Percentiles rank a stretch among this genome's conserved stretches.
Evolutionary conservation across 2,888 invertebrate species (phyloP).

Genomic region (Microctonus brassicae): DNA sequence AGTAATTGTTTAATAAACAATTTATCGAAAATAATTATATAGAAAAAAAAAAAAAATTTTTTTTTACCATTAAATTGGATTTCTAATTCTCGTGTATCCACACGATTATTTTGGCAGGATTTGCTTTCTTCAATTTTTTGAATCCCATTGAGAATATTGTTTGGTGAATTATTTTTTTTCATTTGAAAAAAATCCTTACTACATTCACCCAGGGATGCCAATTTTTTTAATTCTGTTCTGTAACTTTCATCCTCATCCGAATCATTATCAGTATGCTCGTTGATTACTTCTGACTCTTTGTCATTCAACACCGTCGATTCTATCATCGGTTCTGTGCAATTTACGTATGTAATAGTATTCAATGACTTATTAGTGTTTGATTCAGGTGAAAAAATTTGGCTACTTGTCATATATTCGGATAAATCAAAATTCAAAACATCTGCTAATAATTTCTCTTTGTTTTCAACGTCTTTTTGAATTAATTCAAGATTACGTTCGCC

Average conservation of each 20-base stretch:
- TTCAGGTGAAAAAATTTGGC: constrained; percentile 46
- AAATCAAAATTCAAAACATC: constrained; percentile 77
- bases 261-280: constrained; percentile 49
- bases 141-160: constrained; percentile 40
- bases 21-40: background rate
- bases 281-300: constrained; percentile 30
- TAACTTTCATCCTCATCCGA: constrained; percentile 65
- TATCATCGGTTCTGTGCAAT: constrained; percentile 44
- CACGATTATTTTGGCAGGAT: constrained; percentile 26
- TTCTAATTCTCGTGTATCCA: constrained; percentile 52
- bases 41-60: background rate
- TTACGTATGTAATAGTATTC: constrained; percentile 48
- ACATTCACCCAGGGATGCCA: constrained; percentile 60
- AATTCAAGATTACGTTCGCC: constrained; percentile 69
- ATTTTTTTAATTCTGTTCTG: constrained; percentile 59
- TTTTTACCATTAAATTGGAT: constrained; percentile 59
- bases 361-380: constrained; percentile 48
- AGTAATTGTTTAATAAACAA: background rate
- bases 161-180: constrained; percentile 45
- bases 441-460: constrained; percentile 81
- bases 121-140: constrained; percentile 41
- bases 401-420: constrained; percentile 61
- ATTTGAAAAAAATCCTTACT: constrained; percentile 57
- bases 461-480: constrained; percentile 79
- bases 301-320: background rate